Evolutionary conservation across 2,113 vertebrate species (phyloP).

Genomic region (Garra rufa): DNA sequence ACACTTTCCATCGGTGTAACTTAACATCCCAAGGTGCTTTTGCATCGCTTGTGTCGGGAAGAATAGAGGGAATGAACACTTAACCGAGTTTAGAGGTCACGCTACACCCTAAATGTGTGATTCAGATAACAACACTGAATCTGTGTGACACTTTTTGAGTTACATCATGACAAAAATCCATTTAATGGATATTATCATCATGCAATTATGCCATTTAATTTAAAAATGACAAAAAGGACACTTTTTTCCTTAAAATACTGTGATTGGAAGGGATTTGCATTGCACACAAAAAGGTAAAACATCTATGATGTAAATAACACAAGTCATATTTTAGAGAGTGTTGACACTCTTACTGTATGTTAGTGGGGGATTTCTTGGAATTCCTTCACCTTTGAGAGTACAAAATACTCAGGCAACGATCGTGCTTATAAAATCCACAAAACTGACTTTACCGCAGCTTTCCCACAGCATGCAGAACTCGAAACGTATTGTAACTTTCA

Average conservation of each 20-base stretch:
- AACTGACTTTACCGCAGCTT: background rate
- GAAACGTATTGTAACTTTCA: background rate
- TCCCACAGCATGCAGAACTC: background rate
- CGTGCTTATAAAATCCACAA: slow-evolving; percentile 4
- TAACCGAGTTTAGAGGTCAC: background rate
- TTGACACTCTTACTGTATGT: slow-evolving; percentile 38
- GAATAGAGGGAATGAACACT: slow-evolving; percentile 16
- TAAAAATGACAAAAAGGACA: slow-evolving; percentile 15
- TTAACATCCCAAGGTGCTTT: slow-evolving; percentile 36
- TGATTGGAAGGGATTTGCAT: slow-evolving; percentile 34
- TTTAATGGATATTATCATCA: slow-evolving; percentile 38
- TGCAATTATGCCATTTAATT: slow-evolving; percentile 27
- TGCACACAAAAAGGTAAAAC: slow-evolving; percentile 49
- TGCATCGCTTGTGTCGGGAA: background rate
- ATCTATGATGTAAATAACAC: slow-evolving; percentile 51
- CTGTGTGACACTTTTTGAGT: background rate
- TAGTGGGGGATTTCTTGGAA: background rate
- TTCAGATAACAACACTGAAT: background rate
- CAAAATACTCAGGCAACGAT: slow-evolving; percentile 27
- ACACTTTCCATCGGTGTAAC: background rate
- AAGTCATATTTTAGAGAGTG: slow-evolving; percentile 55
- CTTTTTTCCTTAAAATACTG: slow-evolving; percentile 24
- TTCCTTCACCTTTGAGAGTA: slow-evolving; percentile 34
- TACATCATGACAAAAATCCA: slow-evolving; percentile 26
- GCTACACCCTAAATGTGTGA: background rate